These are phyloP conservation scores for Pachypeltis micranthus DNA, from an alignment of 1,140 invertebrate species.

Conservation along the genomic window DNA sequence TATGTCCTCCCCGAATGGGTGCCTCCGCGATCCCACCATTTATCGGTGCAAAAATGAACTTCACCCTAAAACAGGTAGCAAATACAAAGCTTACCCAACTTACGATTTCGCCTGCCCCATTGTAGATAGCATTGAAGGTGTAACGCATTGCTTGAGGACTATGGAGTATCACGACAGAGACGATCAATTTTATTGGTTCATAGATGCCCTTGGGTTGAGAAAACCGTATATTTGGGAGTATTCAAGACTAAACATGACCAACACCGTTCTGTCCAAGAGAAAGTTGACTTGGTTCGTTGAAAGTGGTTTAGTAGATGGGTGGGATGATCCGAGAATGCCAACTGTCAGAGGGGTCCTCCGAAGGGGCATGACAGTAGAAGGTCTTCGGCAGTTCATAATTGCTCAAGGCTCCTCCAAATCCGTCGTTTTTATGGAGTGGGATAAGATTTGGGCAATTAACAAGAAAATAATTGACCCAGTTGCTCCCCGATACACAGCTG, in stretches of 20 bases:
- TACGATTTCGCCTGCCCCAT: conserved; percentile 99
- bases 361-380: conserved; percentile 93
- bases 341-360: conserved; percentile 93
- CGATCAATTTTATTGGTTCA: conserved; percentile 95
- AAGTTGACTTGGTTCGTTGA: conserved; percentile 97
- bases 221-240: conserved; percentile 95
- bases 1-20: conserved; percentile 92
- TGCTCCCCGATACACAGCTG: conserved; percentile 83
- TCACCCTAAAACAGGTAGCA: conserved; percentile 83
- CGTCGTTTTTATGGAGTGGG: conserved; percentile 99
- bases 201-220: conserved; percentile 71
- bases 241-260: conserved; percentile 85
- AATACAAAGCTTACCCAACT: conserved; percentile 99
- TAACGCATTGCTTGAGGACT: conserved; percentile 93
- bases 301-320: conserved; percentile 86
- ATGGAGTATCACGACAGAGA: conserved; percentile 98
- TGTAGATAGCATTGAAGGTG: conserved; percentile 91
- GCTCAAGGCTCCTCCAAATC: conserved; percentile 97
- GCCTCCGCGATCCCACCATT: conserved; percentile 97
- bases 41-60: conserved; percentile 94
- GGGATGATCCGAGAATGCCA: conserved; percentile 98
- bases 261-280: conserved; percentile 93
- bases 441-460: conserved; percentile 99
- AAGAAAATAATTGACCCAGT: conserved; percentile 86
- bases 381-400: conserved; percentile 92